Percentiles rank a stretch among this genome's conserved stretches.
Conservation (phyloP, 2,113 vertebrate genomes). For the Hippocampus abdominalis region DNA sequence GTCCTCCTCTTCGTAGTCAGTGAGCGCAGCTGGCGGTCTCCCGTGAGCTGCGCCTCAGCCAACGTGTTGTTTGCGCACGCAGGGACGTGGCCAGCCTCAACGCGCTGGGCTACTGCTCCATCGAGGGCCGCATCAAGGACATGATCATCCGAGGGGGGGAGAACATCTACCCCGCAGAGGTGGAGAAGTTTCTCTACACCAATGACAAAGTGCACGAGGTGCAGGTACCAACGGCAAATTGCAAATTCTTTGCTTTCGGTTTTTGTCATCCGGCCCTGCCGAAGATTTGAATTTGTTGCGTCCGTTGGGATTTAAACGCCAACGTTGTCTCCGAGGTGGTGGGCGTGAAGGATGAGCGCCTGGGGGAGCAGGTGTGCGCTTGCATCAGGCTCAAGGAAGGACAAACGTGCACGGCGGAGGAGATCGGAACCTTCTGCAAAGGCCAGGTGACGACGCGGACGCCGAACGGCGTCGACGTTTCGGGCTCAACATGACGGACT, state of each 20-base stretch:
- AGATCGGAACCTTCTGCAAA: conserved; percentile 86
- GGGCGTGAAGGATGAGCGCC: conserved; percentile 83
- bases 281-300: neutral
- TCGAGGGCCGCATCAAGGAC: conserved; percentile 89
- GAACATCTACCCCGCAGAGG: conserved; percentile 90
- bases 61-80: conserved; percentile 16
- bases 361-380: conserved; percentile 94
- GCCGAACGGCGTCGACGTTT: neutral
- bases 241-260: no score
- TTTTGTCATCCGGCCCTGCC: no score
- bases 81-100: conserved; percentile 85
- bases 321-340: conserved; percentile 76
- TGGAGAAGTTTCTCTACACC: conserved; percentile 85
- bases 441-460: conserved; percentile 75
- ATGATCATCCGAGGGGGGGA: conserved; percentile 94
- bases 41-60: neutral
- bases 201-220: conserved; percentile 85
- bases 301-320: no score
- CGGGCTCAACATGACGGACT: no score
- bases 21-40: neutral
- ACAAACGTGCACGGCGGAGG: conserved; percentile 73
- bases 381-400: conserved; percentile 78
- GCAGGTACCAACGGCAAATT: conserved; percentile 72
- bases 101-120: conserved; percentile 83
- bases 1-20: no score